Conservation (phyloP, 2,797 vertebrate genomes). For the Mus minutoides region DNA sequence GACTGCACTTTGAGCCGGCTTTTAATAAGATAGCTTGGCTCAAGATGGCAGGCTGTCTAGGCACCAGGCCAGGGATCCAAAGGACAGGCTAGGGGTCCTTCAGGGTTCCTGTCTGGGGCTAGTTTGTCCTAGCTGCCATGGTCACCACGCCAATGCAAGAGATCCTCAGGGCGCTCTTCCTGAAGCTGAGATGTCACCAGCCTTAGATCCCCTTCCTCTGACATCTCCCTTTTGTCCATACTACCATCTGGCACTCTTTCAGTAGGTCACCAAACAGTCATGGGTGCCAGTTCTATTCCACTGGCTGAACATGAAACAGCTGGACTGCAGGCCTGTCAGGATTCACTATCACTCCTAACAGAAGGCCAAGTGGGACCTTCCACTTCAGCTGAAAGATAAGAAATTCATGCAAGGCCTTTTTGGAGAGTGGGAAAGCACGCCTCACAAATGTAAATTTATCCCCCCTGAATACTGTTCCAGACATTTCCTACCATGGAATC, state of each 20-base stretch:
- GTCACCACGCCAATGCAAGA: accelerated
- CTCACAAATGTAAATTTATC: no score
- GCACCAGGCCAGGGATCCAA: neutral
- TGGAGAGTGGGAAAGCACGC: neutral
- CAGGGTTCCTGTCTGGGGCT: neutral
- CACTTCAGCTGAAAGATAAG: neutral
- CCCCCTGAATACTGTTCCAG: neutral
- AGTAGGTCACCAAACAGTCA: neutral
- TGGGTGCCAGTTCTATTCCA: no score
- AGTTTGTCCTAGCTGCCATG: neutral
- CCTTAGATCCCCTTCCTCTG: neutral
- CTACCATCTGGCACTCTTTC: no score
- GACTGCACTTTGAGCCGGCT: neutral
- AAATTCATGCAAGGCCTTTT: neutral
- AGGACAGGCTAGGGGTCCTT: neutral
- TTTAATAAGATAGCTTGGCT: neutral
- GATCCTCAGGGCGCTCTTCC: accelerated
- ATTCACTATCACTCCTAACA: neutral
- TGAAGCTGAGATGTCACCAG: neutral
- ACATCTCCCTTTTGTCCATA: neutral
- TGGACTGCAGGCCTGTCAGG: neutral
- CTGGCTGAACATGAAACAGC: neutral
- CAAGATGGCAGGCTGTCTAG: neutral
- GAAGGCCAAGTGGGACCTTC: neutral
- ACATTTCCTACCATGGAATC: neutral